A percentile compares a stretch with the other conserved stretches of the same genome.
Evolutionary conservation across 2,888 invertebrate species (phyloP).

Genomic region (Epinotia bilunana): DNA sequence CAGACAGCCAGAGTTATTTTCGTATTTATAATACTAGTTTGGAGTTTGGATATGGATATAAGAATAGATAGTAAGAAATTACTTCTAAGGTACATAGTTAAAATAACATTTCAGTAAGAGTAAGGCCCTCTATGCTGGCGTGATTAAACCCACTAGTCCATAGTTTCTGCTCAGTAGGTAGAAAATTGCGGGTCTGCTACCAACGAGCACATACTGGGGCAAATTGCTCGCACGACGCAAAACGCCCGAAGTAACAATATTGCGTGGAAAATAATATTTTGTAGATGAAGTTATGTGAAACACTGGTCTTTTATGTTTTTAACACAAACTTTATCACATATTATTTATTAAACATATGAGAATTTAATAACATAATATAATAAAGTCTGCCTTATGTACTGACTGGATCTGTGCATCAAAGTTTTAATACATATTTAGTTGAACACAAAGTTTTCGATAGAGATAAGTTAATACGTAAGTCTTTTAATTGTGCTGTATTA

Average conservation of each 20-base stretch:
- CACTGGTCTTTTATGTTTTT: background rate
- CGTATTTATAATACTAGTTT: too few species aligned
- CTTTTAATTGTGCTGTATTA: too few species aligned
- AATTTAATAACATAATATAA: too few species aligned
- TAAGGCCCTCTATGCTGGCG: constrained; percentile 1
- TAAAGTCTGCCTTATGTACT: too few species aligned
- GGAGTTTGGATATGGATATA: background rate
- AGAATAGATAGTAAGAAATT: background rate
- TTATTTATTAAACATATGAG: too few species aligned
- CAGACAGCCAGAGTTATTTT: too few species aligned
- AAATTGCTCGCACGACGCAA: constrained; percentile 13
- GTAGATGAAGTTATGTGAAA: background rate
- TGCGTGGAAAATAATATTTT: constrained; percentile 12
- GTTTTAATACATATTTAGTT: too few species aligned
- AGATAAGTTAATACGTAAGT: too few species aligned
- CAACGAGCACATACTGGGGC: constrained; percentile 5
- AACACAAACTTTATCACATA: background rate
- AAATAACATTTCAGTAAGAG: background rate
- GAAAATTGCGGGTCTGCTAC: constrained; percentile 23
- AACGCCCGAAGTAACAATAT: constrained; percentile 9
- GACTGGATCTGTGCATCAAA: too few species aligned
- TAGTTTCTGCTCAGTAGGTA: constrained; percentile 32
- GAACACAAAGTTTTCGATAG: too few species aligned
- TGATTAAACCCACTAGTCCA: constrained; percentile 8
- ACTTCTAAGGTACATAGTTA: background rate